These are phyloP conservation scores for Equus przewalskii DNA, from an alignment of 2,113 vertebrate genomes.

Conservation along the genomic window DNA sequence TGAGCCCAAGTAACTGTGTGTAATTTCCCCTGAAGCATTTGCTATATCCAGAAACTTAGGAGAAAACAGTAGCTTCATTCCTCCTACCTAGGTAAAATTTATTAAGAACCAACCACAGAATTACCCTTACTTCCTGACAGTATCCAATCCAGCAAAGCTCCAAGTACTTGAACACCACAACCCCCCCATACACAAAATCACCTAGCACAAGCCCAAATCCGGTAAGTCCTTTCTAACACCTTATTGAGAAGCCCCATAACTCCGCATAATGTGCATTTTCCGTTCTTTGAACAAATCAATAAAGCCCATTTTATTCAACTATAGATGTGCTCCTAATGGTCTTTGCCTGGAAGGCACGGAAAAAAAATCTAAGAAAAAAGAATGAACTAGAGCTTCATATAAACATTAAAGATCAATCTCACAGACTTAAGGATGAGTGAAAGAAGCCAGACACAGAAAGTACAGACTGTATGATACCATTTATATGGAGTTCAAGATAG, in stretches of 20 bases:
- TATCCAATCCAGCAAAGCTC: neutral
- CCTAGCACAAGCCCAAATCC: neutral
- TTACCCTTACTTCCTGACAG: neutral
- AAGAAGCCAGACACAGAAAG: neutral
- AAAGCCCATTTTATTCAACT: neutral
- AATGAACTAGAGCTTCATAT: neutral
- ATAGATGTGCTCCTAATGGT: neutral
- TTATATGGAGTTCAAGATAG: neutral
- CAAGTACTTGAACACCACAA: neutral
- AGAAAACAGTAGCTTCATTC: neutral
- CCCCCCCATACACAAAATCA: neutral
- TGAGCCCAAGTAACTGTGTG: neutral
- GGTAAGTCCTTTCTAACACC: neutral
- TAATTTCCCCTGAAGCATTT: neutral
- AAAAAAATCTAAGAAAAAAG: conserved; percentile 1
- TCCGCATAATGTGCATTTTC: neutral
- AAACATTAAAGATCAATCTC: neutral
- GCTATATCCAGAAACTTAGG: neutral
- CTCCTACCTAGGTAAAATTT: neutral
- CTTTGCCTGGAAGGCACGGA: neutral
- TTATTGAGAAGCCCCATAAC: neutral
- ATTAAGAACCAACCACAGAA: neutral
- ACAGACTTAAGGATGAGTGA: neutral
- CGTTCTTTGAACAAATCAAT: neutral
- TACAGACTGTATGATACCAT: neutral